These are phyloP conservation scores for Epinotia brunnichana DNA, from an alignment of 2,888 invertebrate genomes.

Conservation along the genomic window DNA sequence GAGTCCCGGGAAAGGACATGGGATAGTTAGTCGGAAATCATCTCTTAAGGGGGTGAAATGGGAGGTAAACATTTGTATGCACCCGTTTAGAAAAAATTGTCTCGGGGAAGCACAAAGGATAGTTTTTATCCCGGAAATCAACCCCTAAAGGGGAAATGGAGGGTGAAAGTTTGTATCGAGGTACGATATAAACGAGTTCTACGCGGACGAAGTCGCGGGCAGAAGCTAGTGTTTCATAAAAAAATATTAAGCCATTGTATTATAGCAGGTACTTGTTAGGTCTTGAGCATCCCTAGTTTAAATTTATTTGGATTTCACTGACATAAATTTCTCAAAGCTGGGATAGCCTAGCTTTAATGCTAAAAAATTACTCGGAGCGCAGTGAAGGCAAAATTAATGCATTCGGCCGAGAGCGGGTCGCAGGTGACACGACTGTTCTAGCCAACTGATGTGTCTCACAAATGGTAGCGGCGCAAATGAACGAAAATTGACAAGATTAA, in stretches of 20 bases:
- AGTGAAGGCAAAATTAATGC: constrained; percentile 57
- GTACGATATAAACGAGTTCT: no score
- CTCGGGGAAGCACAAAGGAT: no score
- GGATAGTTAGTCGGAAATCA: no score
- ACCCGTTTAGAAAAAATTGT: no score
- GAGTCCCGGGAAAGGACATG: no score
- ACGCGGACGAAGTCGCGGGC: no score
- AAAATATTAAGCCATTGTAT: constrained; percentile 17
- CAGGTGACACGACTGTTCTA: constrained; percentile 48
- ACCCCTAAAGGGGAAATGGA: no score
- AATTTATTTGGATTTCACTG: constrained; percentile 48
- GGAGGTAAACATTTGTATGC: no score
- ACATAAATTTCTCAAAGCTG: constrained; percentile 56
- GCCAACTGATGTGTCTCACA: constrained; percentile 37
- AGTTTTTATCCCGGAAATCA: no score
- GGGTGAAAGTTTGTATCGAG: no score
- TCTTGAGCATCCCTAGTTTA: constrained; percentile 14
- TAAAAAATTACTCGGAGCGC: constrained; percentile 59
- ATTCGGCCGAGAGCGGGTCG: constrained; percentile 50
- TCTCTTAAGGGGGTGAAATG: no score
- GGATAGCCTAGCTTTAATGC: constrained; percentile 54
- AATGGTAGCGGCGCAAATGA: constrained; percentile 34
- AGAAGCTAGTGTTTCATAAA: constrained; percentile 13
- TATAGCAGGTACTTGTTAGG: constrained; percentile 1
- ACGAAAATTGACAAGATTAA: no score